Evolutionary conservation across 1,140 invertebrate genomes (phyloP), one percentile per base, ranked within the genome.

Genomic region (Drosophila bifasciata): DNA sequence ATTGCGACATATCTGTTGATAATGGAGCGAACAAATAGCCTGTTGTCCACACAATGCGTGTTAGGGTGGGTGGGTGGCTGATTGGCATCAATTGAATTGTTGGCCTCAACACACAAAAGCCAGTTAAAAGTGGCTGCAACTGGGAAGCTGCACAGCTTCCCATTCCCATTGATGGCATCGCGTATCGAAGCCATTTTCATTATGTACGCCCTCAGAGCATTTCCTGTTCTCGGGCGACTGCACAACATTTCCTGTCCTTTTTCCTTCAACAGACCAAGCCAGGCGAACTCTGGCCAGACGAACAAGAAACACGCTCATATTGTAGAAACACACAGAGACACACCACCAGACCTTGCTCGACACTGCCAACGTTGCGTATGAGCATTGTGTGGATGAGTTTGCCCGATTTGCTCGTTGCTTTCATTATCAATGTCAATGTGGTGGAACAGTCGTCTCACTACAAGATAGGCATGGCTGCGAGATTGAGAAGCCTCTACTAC

Each of bases 401-500:
- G 51, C n/a, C n/a, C 28, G 62, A 46, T 70, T 59, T 63, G 68
- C 53, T 46, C 55, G 59, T 64, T 48, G 70, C 70, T 79, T 84
- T 84, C 79, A 79, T 71, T 85, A 85, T 85, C 79, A 79, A 83
- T 83, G 70, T 53, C 75, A 84, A 70, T 75, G 75, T 25, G 53
- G 52, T 36, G 13, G 25, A 55, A 39, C 15, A n/a, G 28, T 50
- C 51, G 28, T 50, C 51, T 69, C 53, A 46, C 43, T 52, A 48
- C 16, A n/a, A 45, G 39, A 36, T 39, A n/a, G n/a, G 2, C 11
- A 21, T 17, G 43, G 39, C 15, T 3, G 8, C 44, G 46, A 39
- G 40, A 67, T 39, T 39, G 19, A 40, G 45, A 11, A 5, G 5
- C 7, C 17, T 28, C 46, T 25, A 49, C 15, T 45, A 43, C 5